Percentiles rank a stretch among this genome's conserved stretches.
These are phyloP conservation scores for Xestia rhomboidea DNA, from an alignment of 2,888 invertebrate genomes.

Conservation along the genomic window DNA sequence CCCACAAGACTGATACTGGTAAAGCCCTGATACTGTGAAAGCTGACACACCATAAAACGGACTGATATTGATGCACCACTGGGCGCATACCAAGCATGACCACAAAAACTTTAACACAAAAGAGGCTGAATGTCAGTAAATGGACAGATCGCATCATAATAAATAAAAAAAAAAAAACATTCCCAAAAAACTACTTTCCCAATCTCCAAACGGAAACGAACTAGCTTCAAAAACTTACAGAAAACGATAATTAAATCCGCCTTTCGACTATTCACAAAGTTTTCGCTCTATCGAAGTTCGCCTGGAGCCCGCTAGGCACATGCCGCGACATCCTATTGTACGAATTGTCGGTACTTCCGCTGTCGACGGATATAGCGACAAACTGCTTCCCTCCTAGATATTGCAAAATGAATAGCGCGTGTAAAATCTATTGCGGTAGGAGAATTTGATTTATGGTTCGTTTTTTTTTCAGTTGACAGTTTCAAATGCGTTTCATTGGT, in stretches of 20 bases:
- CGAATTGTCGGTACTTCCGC: conserved; percentile 44
- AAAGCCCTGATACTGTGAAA: too few species aligned
- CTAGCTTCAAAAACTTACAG: conserved; percentile 11
- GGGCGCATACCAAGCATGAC: too few species aligned
- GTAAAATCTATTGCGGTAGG: conserved; percentile 19
- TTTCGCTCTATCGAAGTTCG: conserved; percentile 55
- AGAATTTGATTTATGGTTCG: conserved; percentile 15
- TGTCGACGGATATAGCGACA: conserved; percentile 76
- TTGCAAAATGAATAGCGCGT: conserved; percentile 68
- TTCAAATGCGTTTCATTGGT: not conserved
- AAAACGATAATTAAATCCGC: conserved; percentile 38
- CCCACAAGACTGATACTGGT: too few species aligned
- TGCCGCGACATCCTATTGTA: conserved; percentile 58
- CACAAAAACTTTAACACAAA: too few species aligned
- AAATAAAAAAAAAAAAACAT: too few species aligned
- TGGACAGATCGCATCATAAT: too few species aligned
- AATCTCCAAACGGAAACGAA: not conserved
- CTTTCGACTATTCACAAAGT: conserved; percentile 33
- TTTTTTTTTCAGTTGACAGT: not conserved
- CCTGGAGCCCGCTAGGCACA: conserved; percentile 38
- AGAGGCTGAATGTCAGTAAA: too few species aligned
- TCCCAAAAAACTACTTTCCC: not conserved
- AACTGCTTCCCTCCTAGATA: conserved; percentile 76
- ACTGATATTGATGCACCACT: too few species aligned
- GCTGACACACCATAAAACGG: too few species aligned